phyloP scores from a whole-genome alignment of 2,113 vertebrate species.

The Setophaga kirtlandii region DNA sequence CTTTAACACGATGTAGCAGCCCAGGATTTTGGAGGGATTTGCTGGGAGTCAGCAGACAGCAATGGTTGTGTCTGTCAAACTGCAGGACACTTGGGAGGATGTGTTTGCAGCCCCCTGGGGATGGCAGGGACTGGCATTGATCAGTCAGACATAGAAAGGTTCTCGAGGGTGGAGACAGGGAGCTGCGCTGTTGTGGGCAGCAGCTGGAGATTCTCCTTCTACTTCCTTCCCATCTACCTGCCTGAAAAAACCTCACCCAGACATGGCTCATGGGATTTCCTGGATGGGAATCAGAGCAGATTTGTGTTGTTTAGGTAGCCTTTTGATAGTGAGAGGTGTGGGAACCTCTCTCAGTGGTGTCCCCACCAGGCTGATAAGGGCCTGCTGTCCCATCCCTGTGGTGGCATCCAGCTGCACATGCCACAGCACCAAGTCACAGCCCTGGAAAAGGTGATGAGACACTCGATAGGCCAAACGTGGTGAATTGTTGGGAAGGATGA shows the following conservation, averaged over 20 bases:
- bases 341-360: not conserved
- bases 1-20: not conserved
- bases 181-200: not conserved
- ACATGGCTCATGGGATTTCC: accelerated
- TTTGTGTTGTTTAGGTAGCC: not conserved
- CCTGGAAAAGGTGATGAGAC: not conserved
- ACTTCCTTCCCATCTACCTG: not conserved
- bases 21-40: not conserved
- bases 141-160: not conserved
- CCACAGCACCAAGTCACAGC: not conserved
- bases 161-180: accelerated
- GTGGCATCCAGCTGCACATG: not conserved
- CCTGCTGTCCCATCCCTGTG: not conserved
- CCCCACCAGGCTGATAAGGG: not conserved
- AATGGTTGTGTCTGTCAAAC: not conserved
- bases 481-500: not conserved
- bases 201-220: not conserved
- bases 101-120: not conserved
- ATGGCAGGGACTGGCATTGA: not conserved
- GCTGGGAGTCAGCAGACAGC: not conserved
- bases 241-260: not conserved
- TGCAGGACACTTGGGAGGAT: not conserved
- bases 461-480: not conserved
- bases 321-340: not conserved
- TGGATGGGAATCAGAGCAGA: not conserved